Evolutionary conservation across 2,888 invertebrate species (phyloP), one percentile per base, ranked within the genome.

Genomic region (Cheilosia grossa): DNA sequence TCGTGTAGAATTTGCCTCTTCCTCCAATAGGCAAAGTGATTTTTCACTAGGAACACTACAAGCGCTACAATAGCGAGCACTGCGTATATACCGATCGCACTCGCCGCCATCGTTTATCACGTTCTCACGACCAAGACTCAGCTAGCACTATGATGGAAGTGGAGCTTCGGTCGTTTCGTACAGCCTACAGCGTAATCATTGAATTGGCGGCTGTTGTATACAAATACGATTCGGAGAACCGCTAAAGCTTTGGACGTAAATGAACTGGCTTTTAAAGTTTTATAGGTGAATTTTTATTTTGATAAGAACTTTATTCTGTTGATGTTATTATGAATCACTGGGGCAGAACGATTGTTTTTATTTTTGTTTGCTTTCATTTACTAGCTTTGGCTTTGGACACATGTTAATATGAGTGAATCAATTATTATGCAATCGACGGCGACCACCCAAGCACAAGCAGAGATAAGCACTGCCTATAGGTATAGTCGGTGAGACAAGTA

Each of bases 1-100:
- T 88, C 86, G 54, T 89, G 89, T 0, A 87, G 87, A 13, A 90
- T 89, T 37, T 87, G 89, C 4, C 88, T 87, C 1, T 87, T 82
- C 24, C 87, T 66, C 78, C 89, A 89, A 5, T 90, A 90, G 4
- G 67, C 9, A 54, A 80, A 67, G 53, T 19, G 66, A 44, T 63
- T 67, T 61, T 47, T 51, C 4, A 75, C 37, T 13, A 61, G n/a
- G 40, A 59, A 64, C 4, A 64, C 42, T 17, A 51, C 6, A 17
- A 74, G 27, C 49, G 66, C 47, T 13, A 4, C 42, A 42, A 59
- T 58, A 49, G 59, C 58, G 58, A 58, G 42, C n/a, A 19, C 0
- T 59, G 59, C 51, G 30, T 37, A 37, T 13, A 51, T 10, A 30
- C 58, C n/a, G n/a, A 67, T 21, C 59, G 67, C 67, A 51, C 24